Evolutionary conservation across 2,113 vertebrate species (phyloP), one percentile per base, ranked within the genome.

Genomic region (Callorhinus ursinus): DNA sequence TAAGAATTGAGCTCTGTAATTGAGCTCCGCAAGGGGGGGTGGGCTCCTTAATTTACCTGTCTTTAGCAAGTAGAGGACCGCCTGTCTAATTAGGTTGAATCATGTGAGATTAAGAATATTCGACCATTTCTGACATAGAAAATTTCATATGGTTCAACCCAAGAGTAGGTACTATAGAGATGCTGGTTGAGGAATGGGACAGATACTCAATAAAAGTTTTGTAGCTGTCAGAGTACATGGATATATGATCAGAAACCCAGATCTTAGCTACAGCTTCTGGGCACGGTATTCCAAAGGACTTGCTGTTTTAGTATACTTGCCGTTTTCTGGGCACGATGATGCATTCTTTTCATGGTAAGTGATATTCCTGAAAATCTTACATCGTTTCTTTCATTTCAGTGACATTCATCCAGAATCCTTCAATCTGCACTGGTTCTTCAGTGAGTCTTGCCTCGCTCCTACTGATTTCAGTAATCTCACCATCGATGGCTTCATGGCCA

Each of bases 401-500:
- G 2, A 71, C 46, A 24, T 90, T 63, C 1, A 57, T 12, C 7
- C 1, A 4, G 3, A 97, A 31, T 77, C 93, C 33, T 92, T 98
- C 72, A 1, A 87, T 10, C 84, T 98, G 5, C 42, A 91, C n/a
- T 98, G 98, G 98, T 98, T 97, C 80, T 24, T 65, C 9, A 95
- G 82, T 28, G 80, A 79, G 3, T 81, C 96, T 21, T 98, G 98
- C 31, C 0, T 61, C 1, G 1, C 72, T 59, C 18, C 55, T 9
- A 3, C 2, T 11, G 16, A 2, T 10, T 0, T 1, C 4, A 33
- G 5, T 11, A 80, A 39, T 49, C 2, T 28, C 39, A 19, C 1
- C 16, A 0, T 0, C n/a, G 24, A 21, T 0, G 3, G 18, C 0
- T 1, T 3, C n/a, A 39, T 0, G 0, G 1, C 2, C 26, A 13